phyloP scores from a whole-genome alignment of 2,888 invertebrate species.

The Apantesis nais region DNA sequence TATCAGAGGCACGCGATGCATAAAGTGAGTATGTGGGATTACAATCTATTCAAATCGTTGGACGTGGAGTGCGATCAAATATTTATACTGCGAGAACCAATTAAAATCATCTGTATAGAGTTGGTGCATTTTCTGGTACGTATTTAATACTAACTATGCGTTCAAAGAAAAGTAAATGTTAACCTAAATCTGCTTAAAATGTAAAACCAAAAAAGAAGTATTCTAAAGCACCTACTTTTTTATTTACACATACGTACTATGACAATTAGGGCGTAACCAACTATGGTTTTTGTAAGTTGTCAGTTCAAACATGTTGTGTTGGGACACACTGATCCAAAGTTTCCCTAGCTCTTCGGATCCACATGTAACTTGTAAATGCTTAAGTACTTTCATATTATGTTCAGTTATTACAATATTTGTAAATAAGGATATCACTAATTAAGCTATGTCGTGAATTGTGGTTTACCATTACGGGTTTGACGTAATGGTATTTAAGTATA shows the following conservation, averaged over 20 bases:
- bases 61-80: conserved; percentile 48
- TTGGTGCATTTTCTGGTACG: conserved; percentile 24
- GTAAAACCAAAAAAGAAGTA: neutral
- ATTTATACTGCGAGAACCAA: conserved; percentile 57
- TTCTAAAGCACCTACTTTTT: neutral
- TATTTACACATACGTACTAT: neutral
- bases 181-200: neutral
- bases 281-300: too few species aligned
- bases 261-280: neutral
- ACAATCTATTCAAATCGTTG: conserved; percentile 40
- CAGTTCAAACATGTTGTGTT: neutral
- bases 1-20: conserved; percentile 33
- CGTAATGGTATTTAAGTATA: too few species aligned
- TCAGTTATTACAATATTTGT: too few species aligned
- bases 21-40: conserved; percentile 46
- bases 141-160: conserved; percentile 50
- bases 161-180: neutral
- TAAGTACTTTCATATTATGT: too few species aligned
- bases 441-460: too few species aligned
- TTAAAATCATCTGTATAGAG: conserved; percentile 51
- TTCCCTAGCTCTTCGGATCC: too few species aligned
- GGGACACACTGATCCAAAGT: neutral
- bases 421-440: too few species aligned
- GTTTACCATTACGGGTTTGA: too few species aligned
- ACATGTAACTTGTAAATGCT: too few species aligned